Base-by-base conservation (phyloP, 2,113 vertebrate species). In the Corvus moneduloides region DNA sequence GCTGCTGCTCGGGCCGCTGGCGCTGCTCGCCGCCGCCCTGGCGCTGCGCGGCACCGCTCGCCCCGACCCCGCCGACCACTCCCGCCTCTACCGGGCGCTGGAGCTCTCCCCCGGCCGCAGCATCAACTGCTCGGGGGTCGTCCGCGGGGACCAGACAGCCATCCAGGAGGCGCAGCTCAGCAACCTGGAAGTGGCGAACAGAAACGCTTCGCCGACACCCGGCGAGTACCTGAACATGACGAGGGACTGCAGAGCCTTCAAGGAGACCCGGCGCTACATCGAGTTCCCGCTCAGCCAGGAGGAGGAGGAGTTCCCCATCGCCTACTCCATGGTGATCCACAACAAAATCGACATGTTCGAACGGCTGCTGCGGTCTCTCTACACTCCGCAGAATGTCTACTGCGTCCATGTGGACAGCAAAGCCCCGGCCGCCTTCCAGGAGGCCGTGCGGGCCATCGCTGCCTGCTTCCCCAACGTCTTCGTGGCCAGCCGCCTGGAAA, bases 291-390 rank as follows among this genome's bases (percentile, higher is more conserved):
- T 99, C 61, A 99, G 99, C 92, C 79, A 88, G n/a, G 98, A 98
- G 61, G 99, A 99, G 92, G 87, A 87, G 87, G 19, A 99, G 98
- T 74, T 99, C 98, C 22, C 99, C 13, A 98, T 99, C 8, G 98
- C 99, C 5, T 99, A 98, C 78, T 99, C 99, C 30, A 99, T 99
- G 97, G 99, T 99, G 90, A 97, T 99, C 66, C 99, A 99, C 13
- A 51, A 99, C n/a, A 98, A 99, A 61, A 98, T 99, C 4, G 98
- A 99, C 89, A 99, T 99, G 98, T 99, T 99, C 23, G 99, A 99
- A 93, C 97, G 99, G 55, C 98, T 99, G 16, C 94, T 99, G 14
- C 94, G 98, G 52, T 97, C 98, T 21, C 16, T 99, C 75, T 99
- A 99, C 21, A 18, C 95, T 11, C 99, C 99, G 3, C 99, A 99